phyloP scores from a whole-genome alignment of 2,113 vertebrate species.

The Barnardius zonarius region DNA sequence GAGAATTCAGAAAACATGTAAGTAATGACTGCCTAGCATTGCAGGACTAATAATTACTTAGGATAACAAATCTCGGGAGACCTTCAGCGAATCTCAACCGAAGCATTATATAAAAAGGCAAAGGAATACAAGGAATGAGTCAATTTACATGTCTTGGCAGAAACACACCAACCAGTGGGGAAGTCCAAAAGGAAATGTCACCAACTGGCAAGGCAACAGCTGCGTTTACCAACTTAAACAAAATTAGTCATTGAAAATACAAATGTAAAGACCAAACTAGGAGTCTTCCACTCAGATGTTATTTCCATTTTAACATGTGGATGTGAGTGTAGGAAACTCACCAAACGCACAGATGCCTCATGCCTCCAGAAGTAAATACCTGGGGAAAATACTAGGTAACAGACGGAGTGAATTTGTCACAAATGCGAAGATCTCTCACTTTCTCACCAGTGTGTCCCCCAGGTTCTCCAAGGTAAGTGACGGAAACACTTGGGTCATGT shows the following conservation, averaged over 20 bases:
- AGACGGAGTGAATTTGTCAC: slow-evolving; percentile 8
- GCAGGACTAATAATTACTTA: neutral
- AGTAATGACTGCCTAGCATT: neutral
- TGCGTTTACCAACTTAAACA: slow-evolving; percentile 70
- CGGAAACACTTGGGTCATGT: neutral
- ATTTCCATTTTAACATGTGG: slow-evolving; percentile 66
- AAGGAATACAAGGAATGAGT: slow-evolving; percentile 49
- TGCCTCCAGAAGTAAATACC: slow-evolving; percentile 45
- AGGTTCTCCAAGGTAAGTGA: neutral
- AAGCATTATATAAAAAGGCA: slow-evolving; percentile 34
- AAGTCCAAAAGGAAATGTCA: slow-evolving; percentile 72
- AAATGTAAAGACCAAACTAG: slow-evolving; percentile 60
- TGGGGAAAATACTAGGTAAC: slow-evolving; percentile 20
- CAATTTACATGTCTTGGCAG: slow-evolving; percentile 65
- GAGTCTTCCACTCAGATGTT: slow-evolving; percentile 55
- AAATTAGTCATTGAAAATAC: slow-evolving; percentile 69
- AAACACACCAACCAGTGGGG: slow-evolving; percentile 13
- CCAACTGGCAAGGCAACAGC: slow-evolving; percentile 68
- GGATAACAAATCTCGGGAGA: slow-evolving; percentile 3
- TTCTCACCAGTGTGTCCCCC: neutral
- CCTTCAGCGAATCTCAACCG: neutral
- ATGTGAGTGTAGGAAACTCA: slow-evolving; percentile 54
- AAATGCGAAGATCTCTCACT: slow-evolving; percentile 12
- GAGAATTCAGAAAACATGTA: neutral
- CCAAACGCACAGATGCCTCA: slow-evolving; percentile 9